Evolutionary conservation across 2,888 invertebrate genomes (phyloP).

Genomic region (Buathra laborator): DNA sequence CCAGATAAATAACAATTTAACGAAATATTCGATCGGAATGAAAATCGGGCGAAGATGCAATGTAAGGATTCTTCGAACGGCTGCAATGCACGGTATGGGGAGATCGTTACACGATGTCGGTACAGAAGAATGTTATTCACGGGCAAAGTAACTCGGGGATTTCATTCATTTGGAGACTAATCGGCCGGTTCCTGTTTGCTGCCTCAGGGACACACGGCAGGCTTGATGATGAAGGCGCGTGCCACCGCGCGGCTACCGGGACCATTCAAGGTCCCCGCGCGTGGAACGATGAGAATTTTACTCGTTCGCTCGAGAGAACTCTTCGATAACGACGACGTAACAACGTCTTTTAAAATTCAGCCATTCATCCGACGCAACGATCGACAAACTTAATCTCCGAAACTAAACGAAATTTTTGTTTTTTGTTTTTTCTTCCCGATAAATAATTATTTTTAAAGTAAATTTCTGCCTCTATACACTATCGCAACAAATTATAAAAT

Average conservation of each 20-base stretch:
- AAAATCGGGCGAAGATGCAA: neutral
- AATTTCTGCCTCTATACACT: neutral
- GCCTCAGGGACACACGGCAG: conserved; percentile 71
- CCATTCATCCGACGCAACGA: neutral
- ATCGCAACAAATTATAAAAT: too few species aligned
- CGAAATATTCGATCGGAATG: too few species aligned
- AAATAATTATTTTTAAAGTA: neutral
- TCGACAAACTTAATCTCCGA: neutral
- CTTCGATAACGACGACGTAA: conserved; percentile 3
- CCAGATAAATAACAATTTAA: too few species aligned
- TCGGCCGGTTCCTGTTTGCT: conserved; percentile 81
- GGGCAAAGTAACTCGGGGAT: conserved; percentile 75
- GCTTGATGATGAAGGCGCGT: conserved; percentile 39
- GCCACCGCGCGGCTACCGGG: conserved; percentile 30
- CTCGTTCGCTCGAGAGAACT: conserved; percentile 44
- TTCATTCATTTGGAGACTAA: conserved; percentile 81
- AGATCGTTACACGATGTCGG: neutral
- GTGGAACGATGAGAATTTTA: conserved; percentile 58
- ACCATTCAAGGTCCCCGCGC: conserved; percentile 35
- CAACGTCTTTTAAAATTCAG: neutral
- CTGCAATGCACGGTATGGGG: neutral
- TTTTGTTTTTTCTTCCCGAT: neutral
- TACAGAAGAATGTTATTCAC: conserved; percentile 16
- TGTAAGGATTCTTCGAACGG: neutral
- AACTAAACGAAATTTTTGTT: neutral